Conservation (phyloP, 2,888 invertebrate species). For the Thysanoteuthis rhombus region DNA sequence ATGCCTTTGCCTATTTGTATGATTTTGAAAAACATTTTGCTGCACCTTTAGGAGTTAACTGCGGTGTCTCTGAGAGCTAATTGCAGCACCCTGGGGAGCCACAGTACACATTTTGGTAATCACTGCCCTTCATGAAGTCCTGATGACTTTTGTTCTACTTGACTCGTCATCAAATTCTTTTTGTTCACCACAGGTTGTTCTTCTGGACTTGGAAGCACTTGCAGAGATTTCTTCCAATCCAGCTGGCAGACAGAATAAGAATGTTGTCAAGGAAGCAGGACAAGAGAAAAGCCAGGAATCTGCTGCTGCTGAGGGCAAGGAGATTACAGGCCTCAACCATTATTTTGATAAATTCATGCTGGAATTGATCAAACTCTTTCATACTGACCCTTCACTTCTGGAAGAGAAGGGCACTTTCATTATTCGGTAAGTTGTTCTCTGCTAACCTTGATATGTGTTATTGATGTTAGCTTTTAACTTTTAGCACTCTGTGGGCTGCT, state of each 20-base stretch:
- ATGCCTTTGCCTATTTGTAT: too few relatives aligned
- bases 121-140: not conserved
- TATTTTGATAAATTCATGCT: slow-evolving; percentile 88
- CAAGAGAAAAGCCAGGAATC: slow-evolving; percentile 32
- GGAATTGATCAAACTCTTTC: slow-evolving; percentile 85
- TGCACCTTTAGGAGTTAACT: too few relatives aligned
- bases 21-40: too few relatives aligned
- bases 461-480: too few relatives aligned
- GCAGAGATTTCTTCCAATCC: slow-evolving; percentile 74
- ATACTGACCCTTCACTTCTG: slow-evolving; percentile 83
- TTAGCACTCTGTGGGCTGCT: too few relatives aligned
- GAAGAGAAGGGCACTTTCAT: slow-evolving; percentile 95
- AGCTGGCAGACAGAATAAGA: slow-evolving; percentile 43
- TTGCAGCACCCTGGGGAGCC: too few relatives aligned
- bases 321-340: slow-evolving; percentile 56
- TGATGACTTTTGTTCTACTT: not conserved
- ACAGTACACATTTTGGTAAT: too few relatives aligned
- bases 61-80: too few relatives aligned
- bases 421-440: slow-evolving; percentile 77
- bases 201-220: slow-evolving; percentile 90
- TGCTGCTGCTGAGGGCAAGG: slow-evolving; percentile 26
- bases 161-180: slow-evolving; percentile 13
- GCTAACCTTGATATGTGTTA: not conserved
- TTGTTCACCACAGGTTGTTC: slow-evolving; percentile 76
- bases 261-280: not conserved